Base-by-base conservation (phyloP, 1,140 invertebrate species). In the Drosophila subpulchrella region DNA sequence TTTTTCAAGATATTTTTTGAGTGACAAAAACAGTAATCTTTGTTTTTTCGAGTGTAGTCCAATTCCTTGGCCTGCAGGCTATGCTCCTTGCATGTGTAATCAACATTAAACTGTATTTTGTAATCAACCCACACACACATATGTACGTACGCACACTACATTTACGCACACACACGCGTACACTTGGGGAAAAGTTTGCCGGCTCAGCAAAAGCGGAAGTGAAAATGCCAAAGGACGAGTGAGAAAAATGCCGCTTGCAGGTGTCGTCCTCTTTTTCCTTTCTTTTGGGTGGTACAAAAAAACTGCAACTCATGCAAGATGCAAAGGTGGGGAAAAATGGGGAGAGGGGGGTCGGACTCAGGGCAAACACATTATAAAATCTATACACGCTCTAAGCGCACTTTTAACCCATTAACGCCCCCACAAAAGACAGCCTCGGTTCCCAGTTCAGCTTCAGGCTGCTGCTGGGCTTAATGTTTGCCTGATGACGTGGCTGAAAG, bases 91-190 rank as follows among this genome's bases (percentile, higher is more conserved):
- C 79, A 82, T 83, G 84, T 86, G 83, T 86, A 86, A 86, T 86
- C 83, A 86, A 86, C 82, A 86, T 86, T 88, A 86, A 86, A 86
- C 82, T 75, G 83, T 86, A 86, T 86, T 86, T 86, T 88, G 82
- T 79, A 86, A 86, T 86, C 82, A 86, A 83, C 57, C 65, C 75
- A 73, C 73, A 70, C 63, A 71, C 70, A 55, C 60, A 63, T 58
- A 62, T 57, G 6, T 32, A n/a, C 51, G 51, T 55, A 47, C 46
- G 54, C 60, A 48, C 17, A 11, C 30, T 10, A 34, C n/a, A 51
- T 30, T 36, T 53, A 53, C 57, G 38, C 53, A 39, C 30, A 62
- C 44, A 61, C 41, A 17, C 48, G 47, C 12, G 34, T 44, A 61
- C 57, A 71, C 47, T 57, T 51, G 20, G 55, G 48, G 51, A 78